Base-by-base conservation (phyloP, 1,140 invertebrate species). In the Hirudo medicinalis region DNA sequence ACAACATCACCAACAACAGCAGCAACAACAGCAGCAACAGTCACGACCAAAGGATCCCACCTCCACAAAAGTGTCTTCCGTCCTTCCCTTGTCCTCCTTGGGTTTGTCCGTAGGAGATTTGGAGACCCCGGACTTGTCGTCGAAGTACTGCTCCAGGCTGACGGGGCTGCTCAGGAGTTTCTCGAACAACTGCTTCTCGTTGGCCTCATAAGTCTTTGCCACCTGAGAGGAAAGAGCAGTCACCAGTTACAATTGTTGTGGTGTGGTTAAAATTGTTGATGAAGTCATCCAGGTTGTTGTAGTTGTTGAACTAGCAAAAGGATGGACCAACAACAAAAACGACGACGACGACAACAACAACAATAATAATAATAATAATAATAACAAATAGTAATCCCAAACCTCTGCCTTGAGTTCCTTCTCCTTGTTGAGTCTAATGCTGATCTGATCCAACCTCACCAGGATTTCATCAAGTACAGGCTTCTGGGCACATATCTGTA, bases 101-200 rank as follows among this genome's bases (percentile, higher is more conserved):
- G 22, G 22, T 15, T 63, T 32, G 29, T 22, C 29, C 22, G 57
- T 63, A 15, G 57, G 57, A 2, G 57, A 63, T 11, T 32, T 63
- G 11, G 22, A 25, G 57, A 22, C 29, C 22, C 22, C 29, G 13
- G 57, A 63, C 29, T 63, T 63, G 29, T 63, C 57, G 11, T 63
- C 57, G 20, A 63, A 63, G 29, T 63, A 63, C 29, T 63, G 57
- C 29, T 63, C 57, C 29, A 63, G 11, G 13, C 22, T 63, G 57
- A 25, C 22, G 4, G 9, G 57, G 57, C 9, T 32, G 22, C 57
- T 32, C 2, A 22, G 9, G 11, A 63, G 57, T n/a, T 63, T 63
- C 13, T 63, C 57, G 11, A 63, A 32, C 11, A 63, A n/a, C 29
- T 63, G 22, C 57, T 11, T 32, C 29, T 63, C 57, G 11, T 22